Evolutionary conservation across 2,113 vertebrate species (phyloP).

Genomic region (Lampris megalopsis): DNA sequence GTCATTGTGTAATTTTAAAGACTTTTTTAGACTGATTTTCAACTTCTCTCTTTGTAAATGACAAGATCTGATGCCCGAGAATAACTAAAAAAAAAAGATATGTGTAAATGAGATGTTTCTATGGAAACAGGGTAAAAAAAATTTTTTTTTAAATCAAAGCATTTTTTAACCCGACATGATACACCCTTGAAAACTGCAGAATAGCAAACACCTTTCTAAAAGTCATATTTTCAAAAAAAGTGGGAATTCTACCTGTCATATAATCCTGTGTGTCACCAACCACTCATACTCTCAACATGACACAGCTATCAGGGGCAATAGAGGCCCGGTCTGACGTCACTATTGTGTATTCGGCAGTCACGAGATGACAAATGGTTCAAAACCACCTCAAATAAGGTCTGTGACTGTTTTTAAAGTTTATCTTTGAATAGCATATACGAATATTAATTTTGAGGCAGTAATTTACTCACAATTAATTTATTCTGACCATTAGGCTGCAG

Average conservation of each 20-base stretch:
- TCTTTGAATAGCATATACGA: too few relatives aligned
- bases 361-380: too few relatives aligned
- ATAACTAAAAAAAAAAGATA: slow-evolving; percentile 26
- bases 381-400: too few relatives aligned
- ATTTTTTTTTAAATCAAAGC: slow-evolving; percentile 16
- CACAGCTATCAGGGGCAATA: not conserved
- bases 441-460: too few relatives aligned
- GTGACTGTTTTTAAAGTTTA: too few relatives aligned
- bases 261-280: not conserved
- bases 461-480: too few relatives aligned
- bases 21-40: slow-evolving; percentile 64
- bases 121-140: slow-evolving; percentile 70
- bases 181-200: slow-evolving; percentile 5
- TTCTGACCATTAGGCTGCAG: too few relatives aligned
- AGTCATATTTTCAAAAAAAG: not conserved
- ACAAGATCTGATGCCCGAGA: slow-evolving; percentile 39
- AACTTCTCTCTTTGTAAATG: slow-evolving; percentile 65
- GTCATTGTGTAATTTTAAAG: slow-evolving; percentile 61
- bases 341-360: too few relatives aligned
- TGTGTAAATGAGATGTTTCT: slow-evolving; percentile 63
- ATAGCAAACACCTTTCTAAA: not conserved
- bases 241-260: slow-evolving; percentile 1
- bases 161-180: slow-evolving; percentile 31
- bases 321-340: not conserved
- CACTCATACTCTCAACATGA: not conserved